Conservation (phyloP, 2,888 invertebrate genomes). For the Nemoura dubitans region DNA sequence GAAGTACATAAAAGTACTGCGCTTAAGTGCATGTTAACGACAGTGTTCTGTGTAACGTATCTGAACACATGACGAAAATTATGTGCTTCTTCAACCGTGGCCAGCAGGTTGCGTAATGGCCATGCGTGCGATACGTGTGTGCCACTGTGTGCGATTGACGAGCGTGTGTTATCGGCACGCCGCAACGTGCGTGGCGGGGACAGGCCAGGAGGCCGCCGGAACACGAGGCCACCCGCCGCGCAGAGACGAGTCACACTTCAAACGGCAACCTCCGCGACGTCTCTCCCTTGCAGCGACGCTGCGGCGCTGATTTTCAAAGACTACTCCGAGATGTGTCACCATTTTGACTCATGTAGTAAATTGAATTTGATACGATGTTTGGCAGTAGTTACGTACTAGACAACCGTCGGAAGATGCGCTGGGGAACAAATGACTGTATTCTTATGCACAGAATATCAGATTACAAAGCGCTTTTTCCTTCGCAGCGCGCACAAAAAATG, state of each 20-base stretch:
- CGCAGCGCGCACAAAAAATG: neutral
- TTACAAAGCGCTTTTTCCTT: neutral
- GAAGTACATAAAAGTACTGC: neutral
- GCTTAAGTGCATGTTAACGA: neutral
- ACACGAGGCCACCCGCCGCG: neutral
- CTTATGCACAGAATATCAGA: neutral
- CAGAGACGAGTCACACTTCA: neutral
- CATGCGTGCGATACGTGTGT: too few species aligned
- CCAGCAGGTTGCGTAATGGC: neutral
- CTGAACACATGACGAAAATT: neutral
- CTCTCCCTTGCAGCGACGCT: neutral
- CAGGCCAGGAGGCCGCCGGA: neutral
- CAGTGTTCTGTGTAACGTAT: neutral
- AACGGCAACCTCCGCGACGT: neutral
- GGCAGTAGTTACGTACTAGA: neutral
- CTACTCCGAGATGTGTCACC: neutral
- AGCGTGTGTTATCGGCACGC: neutral
- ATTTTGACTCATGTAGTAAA: neutral
- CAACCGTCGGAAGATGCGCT: neutral
- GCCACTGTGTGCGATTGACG: neutral
- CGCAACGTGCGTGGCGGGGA: neutral
- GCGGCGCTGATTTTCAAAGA: constrained; percentile 12
- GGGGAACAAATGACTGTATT: neutral
- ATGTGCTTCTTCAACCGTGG: neutral
- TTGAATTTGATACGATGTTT: neutral